Percentiles rank a stretch among this genome's conserved stretches.
Conservation (phyloP, 1,140 invertebrate genomes). For the Scaptomyza pallida region DNA sequence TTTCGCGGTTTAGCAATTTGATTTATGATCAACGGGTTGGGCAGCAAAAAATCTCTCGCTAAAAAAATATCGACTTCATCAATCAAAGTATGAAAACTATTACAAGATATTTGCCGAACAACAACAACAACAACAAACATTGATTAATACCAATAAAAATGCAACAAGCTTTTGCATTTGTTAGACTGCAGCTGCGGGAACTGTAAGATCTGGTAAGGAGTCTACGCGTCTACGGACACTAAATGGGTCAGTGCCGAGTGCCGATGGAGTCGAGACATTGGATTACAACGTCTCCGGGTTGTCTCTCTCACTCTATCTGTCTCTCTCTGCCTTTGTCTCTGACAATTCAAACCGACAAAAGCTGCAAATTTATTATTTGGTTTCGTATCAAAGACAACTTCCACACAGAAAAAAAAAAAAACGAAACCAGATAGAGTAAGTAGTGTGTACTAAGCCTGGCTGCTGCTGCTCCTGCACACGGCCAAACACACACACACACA, state of each 20-base stretch:
- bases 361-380: slow-evolving; percentile 78
- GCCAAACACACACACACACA: slow-evolving; percentile 22
- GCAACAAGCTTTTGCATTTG: slow-evolving; percentile 49
- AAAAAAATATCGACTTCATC: slow-evolving; percentile 59
- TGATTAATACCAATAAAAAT: slow-evolving; percentile 82
- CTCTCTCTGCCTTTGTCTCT: too few relatives aligned
- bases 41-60: slow-evolving; percentile 9
- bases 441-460: slow-evolving; percentile 4
- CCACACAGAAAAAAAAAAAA: too few relatives aligned
- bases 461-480: slow-evolving; percentile 17
- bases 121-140: slow-evolving; percentile 31
- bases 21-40: slow-evolving; percentile 40
- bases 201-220: neutral
- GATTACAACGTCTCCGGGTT: slow-evolving; percentile 77
- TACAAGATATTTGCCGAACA: slow-evolving; percentile 36
- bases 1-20: slow-evolving; percentile 29
- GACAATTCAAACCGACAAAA: slow-evolving; percentile 26
- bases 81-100: slow-evolving; percentile 56
- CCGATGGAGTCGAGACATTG: slow-evolving; percentile 9
- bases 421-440: neutral
- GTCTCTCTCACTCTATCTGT: slow-evolving; percentile 59
- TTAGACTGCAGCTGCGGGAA: slow-evolving; percentile 38
- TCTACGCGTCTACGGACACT: neutral
- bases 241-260: slow-evolving; percentile 68
- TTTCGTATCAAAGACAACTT: slow-evolving; percentile 68